phyloP scores from a whole-genome alignment of 30 jellyfish, hydroid and myxozoan species.

The Rhopilema esculentum region DNA sequence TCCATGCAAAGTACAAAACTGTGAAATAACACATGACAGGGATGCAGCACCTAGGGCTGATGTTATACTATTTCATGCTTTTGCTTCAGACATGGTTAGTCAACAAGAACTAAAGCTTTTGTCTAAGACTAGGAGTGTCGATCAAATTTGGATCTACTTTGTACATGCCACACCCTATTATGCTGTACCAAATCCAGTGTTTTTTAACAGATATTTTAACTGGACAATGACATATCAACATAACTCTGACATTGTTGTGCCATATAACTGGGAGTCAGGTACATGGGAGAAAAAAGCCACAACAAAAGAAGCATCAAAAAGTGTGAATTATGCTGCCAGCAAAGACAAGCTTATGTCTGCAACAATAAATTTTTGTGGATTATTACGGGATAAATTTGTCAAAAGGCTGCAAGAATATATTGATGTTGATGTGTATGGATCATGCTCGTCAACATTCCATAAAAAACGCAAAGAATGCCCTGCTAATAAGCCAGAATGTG shows the following conservation, averaged over 20 bases:
- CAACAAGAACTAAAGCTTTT: constrained; percentile 47
- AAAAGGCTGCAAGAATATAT: constrained; percentile 70
- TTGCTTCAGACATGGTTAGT: constrained; percentile 76
- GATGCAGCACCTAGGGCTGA: constrained; percentile 61
- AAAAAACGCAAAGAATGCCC: constrained; percentile 70
- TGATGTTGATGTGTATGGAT: constrained; percentile 77
- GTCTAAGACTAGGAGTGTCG: constrained; percentile 30
- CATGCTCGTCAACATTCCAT: constrained; percentile 76
- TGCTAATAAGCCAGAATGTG: constrained; percentile 58
- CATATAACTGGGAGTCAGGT: constrained; percentile 97
- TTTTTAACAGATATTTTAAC: constrained; percentile 80
- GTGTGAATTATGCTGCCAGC: constrained; percentile 72
- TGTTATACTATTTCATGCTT: constrained; percentile 81
- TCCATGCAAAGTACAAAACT: constrained; percentile 85
- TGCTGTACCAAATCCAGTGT: constrained; percentile 73
- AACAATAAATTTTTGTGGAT: constrained; percentile 86
- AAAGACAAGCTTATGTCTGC: constrained; percentile 77
- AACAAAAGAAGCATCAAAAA: constrained; percentile 21
- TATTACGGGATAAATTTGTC: constrained; percentile 82
- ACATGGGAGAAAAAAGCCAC: constrained; percentile 69
- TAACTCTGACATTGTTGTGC: constrained; percentile 87
- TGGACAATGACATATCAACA: constrained; percentile 91
- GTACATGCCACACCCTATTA: constrained; percentile 81
- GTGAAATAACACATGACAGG: constrained; percentile 78
- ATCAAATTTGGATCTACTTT: constrained; percentile 84